These are phyloP conservation scores for Premnoplex brunnescens DNA, from an alignment of 2,797 vertebrate species.

Conservation along the genomic window DNA sequence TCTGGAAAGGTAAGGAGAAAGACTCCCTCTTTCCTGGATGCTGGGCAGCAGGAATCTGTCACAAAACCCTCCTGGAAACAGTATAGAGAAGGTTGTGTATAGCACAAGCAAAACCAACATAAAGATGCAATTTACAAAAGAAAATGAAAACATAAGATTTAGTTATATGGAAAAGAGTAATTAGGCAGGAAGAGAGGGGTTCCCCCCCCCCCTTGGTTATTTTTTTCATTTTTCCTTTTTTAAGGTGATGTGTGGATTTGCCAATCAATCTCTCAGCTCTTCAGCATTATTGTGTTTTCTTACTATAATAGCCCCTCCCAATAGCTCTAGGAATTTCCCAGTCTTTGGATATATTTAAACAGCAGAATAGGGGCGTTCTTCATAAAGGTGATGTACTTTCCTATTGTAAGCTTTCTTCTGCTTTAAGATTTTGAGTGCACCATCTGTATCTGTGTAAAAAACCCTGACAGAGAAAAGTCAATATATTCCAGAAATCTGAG, in stretches of 20 bases:
- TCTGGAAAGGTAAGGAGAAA: neutral
- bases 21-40: neutral
- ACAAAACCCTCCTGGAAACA: neutral
- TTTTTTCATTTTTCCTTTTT: rapidly evolving
- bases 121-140: neutral
- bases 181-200: neutral
- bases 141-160: neutral
- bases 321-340: neutral
- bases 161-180: neutral
- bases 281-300: neutral
- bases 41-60: neutral
- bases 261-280: neutral
- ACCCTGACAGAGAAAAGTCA: neutral
- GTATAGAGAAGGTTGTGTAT: neutral
- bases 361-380: neutral
- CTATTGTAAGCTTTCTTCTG: neutral
- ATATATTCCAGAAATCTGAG: neutral
- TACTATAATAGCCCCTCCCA: neutral
- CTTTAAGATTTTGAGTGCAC: neutral
- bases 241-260: neutral
- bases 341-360: neutral
- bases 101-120: neutral
- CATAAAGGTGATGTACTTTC: neutral
- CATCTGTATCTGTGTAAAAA: neutral
- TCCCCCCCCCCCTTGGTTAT: rapidly evolving